Conservation (phyloP, 2,888 invertebrate species). For the Trisateles emortualis region DNA sequence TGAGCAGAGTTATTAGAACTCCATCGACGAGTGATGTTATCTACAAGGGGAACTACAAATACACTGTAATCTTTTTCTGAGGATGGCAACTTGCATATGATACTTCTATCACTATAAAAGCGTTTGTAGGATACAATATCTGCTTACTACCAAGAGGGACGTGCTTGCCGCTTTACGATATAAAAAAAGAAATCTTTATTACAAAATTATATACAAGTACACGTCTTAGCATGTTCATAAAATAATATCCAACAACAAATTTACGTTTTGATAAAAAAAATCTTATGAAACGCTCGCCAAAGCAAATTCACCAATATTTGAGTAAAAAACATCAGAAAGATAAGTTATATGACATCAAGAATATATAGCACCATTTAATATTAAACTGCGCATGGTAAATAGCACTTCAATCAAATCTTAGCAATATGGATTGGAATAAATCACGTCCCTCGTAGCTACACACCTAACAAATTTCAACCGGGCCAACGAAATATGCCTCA, state of each 20-base stretch:
- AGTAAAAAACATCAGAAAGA: not conserved
- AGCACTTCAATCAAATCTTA: slow-evolving; percentile 50
- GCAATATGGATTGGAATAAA: slow-evolving; percentile 58
- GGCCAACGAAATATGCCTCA: slow-evolving; percentile 39
- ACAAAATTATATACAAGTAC: not conserved
- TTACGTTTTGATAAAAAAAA: not conserved
- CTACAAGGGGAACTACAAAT: too few relatives aligned
- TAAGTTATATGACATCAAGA: slow-evolving; percentile 7
- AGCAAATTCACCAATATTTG: not conserved
- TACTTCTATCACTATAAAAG: too few relatives aligned
- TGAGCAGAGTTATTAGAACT: too few relatives aligned
- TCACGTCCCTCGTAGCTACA: slow-evolving; percentile 41
- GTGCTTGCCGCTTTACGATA: too few relatives aligned
- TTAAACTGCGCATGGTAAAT: slow-evolving; percentile 31
- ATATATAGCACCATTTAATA: slow-evolving; percentile 32
- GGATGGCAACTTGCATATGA: too few relatives aligned
- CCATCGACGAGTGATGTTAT: too few relatives aligned
- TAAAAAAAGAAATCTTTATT: too few relatives aligned
- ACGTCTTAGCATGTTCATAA: not conserved
- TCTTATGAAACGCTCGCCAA: not conserved
- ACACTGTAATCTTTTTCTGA: too few relatives aligned
- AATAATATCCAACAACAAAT: not conserved
- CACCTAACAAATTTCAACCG: slow-evolving; percentile 54
- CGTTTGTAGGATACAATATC: too few relatives aligned
- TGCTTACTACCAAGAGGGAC: too few relatives aligned